Evolutionary conservation across 1,140 invertebrate species (phyloP).

Genomic region (Zaprionus lachaisei): DNA sequence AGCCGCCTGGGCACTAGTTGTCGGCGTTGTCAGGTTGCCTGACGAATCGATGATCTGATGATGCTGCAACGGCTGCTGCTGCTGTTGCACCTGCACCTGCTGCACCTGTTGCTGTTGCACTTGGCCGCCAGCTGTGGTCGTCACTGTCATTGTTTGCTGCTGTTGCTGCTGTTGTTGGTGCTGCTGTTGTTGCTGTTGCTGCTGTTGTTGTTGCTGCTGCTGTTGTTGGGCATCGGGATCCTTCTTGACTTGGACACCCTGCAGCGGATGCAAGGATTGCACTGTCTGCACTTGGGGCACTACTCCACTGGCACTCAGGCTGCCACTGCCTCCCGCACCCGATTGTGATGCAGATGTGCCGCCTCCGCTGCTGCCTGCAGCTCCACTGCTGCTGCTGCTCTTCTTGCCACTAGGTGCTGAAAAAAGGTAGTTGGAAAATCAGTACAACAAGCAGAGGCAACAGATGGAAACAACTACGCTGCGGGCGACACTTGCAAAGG

Average conservation of each 20-base stretch:
- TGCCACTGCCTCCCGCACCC: constrained; percentile 49
- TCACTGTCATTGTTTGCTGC: constrained; percentile 67
- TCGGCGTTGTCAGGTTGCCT: constrained; percentile 72
- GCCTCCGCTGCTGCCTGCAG: constrained; percentile 30
- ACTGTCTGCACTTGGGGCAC: constrained; percentile 81
- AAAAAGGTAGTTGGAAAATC: constrained; percentile 43
- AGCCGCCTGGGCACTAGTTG: constrained; percentile 72
- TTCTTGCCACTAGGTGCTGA: constrained; percentile 74
- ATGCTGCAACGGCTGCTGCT: constrained; percentile 75
- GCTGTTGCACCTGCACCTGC: constrained; percentile 58
- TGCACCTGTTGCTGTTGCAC: constrained; percentile 70
- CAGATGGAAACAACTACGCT: constrained; percentile 13
- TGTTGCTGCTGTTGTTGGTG: constrained; percentile 63
- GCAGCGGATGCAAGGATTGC: constrained; percentile 79
- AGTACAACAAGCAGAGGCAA: constrained; percentile 32
- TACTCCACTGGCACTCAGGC: constrained; percentile 52
- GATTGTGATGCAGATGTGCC: constrained; percentile 45
- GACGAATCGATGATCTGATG: constrained; percentile 78
- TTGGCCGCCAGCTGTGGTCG: constrained; percentile 56
- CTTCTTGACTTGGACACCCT: constrained; percentile 83
- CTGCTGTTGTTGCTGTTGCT: constrained; percentile 62
- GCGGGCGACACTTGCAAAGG: constrained; percentile 16
- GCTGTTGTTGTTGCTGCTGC: constrained; percentile 60
- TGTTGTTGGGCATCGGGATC: constrained; percentile 82
- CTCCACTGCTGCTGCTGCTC: not conserved